A percentile compares a stretch with the other conserved stretches of the same genome.
phyloP scores from a whole-genome alignment of 2,797 vertebrate species.

The Enteromius anoplus region DNA sequence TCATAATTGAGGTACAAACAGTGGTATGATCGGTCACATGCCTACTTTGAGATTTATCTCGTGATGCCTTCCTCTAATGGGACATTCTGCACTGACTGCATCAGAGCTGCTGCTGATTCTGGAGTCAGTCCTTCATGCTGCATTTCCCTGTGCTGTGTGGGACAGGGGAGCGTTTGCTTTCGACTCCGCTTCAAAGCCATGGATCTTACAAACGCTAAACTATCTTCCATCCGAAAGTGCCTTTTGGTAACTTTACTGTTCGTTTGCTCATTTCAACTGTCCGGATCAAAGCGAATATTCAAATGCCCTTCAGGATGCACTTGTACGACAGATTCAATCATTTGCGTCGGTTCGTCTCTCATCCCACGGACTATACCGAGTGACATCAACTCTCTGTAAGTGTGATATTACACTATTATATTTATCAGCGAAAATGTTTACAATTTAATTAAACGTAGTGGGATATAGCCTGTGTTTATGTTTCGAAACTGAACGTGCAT shows the following conservation, averaged over 20 bases:
- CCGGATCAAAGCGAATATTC: constrained; percentile 58
- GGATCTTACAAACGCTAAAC: constrained; percentile 20
- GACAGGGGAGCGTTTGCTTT: constrained; percentile 42
- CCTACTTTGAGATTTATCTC: neutral
- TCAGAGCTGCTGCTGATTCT: constrained; percentile 69
- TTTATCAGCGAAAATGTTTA: neutral
- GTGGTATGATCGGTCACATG: neutral
- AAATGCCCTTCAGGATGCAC: constrained; percentile 91
- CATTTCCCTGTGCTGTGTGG: constrained; percentile 64
- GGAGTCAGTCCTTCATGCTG: constrained; percentile 67
- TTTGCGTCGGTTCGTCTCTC: constrained; percentile 88
- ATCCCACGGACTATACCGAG: constrained; percentile 85
- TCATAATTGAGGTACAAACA: neutral
- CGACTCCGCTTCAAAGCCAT: neutral
- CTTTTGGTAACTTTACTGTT: constrained; percentile 65
- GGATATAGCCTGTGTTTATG: neutral
- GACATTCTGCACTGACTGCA: constrained; percentile 64
- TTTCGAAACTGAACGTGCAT: neutral
- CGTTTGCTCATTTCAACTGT: constrained; percentile 10
- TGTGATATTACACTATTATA: constrained; percentile 36
- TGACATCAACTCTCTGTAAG: constrained; percentile 94
- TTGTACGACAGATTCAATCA: constrained; percentile 92
- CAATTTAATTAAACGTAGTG: neutral
- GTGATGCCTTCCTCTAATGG: constrained; percentile 21
- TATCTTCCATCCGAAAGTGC: constrained; percentile 64